These are phyloP conservation scores for Ceratosolen solmsi DNA, from an alignment of 1,140 invertebrate genomes.

Conservation along the genomic window DNA sequence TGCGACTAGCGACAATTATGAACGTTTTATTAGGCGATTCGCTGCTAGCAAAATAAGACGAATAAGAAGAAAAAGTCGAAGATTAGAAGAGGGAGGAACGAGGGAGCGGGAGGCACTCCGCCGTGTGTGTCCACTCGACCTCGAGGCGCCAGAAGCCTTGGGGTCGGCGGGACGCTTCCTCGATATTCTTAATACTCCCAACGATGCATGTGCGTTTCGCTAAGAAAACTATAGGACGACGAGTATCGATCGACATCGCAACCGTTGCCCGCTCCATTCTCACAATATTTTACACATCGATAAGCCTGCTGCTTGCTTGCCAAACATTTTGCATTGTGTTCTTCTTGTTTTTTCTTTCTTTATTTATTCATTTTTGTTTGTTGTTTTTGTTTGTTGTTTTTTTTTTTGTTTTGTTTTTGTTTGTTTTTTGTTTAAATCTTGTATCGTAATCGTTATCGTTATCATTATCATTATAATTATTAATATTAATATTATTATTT, in stretches of 20 bases:
- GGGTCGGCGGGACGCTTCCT: too few relatives aligned
- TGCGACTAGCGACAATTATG: not conserved
- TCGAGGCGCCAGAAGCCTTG: not conserved
- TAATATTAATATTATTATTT: too few relatives aligned
- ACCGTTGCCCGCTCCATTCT: not conserved
- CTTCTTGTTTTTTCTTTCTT: constrained; percentile 8
- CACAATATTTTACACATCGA: not conserved
- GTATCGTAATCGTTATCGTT: too few relatives aligned
- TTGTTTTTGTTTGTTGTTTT: too few relatives aligned
- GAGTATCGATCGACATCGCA: constrained; percentile 30
- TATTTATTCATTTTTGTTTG: too few relatives aligned
- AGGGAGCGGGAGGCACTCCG: not conserved
- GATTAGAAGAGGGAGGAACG: not conserved
- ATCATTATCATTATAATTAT: too few relatives aligned
- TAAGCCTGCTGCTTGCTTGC: not conserved
- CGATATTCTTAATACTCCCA: too few relatives aligned
- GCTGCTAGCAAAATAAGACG: not conserved
- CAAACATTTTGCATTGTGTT: not conserved
- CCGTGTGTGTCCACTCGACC: not conserved
- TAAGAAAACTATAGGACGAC: not conserved
- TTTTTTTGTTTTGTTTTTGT: too few relatives aligned
- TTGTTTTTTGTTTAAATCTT: too few relatives aligned
- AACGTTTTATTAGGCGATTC: too few relatives aligned
- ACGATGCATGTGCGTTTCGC: not conserved
- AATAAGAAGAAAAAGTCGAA: not conserved